Conservation (phyloP, 2,888 invertebrate genomes). For the Anorthoa munda region DNA sequence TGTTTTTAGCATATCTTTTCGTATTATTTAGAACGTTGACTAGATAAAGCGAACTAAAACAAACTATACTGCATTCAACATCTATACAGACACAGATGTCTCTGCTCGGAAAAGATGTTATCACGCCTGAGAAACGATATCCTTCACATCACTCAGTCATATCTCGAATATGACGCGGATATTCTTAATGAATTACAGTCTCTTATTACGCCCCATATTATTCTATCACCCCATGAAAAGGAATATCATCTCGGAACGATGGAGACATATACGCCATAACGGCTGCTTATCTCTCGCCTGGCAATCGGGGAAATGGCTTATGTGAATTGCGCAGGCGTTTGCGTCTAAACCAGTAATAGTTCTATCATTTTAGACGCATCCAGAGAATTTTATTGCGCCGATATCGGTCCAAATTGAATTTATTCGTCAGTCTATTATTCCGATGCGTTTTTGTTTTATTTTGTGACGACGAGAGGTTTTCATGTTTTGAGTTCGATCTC, state of each 20-base stretch:
- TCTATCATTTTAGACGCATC: constrained; percentile 15
- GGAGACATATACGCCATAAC: constrained; percentile 50
- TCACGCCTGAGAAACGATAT: background rate
- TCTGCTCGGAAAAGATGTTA: background rate
- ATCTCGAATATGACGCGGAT: constrained; percentile 32
- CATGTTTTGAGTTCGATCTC: background rate
- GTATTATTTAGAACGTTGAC: background rate
- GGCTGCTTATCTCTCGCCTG: constrained; percentile 50
- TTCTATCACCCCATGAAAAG: constrained; percentile 50
- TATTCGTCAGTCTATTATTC: background rate
- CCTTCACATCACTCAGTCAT: constrained; percentile 24
- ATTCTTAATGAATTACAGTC: constrained; percentile 56
- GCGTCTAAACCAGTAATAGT: constrained; percentile 35
- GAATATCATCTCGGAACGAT: constrained; percentile 46
- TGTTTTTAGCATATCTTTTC: background rate
- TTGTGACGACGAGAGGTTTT: background rate
- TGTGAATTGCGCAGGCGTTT: constrained; percentile 56
- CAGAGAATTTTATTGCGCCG: constrained; percentile 18
- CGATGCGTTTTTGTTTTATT: constrained; percentile 1
- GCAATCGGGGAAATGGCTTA: constrained; percentile 48
- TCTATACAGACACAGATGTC: background rate
- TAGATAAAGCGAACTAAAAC: background rate
- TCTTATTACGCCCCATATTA: constrained; percentile 42
- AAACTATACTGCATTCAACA: background rate
- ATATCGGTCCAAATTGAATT: constrained; percentile 23